Evolutionary conservation across 2,888 invertebrate species (phyloP).

Genomic region (Microplitis manilae): DNA sequence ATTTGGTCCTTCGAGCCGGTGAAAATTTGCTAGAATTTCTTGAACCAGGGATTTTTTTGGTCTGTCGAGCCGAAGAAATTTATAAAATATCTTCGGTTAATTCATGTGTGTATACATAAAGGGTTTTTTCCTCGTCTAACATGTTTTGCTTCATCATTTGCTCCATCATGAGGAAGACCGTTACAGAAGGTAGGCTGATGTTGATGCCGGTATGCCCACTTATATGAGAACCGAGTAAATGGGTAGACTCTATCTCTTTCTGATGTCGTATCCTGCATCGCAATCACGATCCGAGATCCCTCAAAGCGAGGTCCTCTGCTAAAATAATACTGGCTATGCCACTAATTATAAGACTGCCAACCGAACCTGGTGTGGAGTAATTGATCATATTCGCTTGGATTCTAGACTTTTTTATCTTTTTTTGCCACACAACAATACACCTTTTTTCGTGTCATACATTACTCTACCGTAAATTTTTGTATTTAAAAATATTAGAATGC

Average conservation of each 20-base stretch:
- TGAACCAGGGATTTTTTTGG: too few species aligned
- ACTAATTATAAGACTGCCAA: constrained; percentile 5
- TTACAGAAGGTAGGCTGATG: constrained; percentile 47
- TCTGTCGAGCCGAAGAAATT: too few species aligned
- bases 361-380: background rate
- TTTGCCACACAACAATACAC: too few species aligned
- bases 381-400: background rate
- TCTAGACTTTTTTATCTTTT: too few species aligned
- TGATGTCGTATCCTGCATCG: background rate
- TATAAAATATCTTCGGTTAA: too few species aligned
- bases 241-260: constrained; percentile 52
- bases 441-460: too few species aligned
- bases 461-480: too few species aligned
- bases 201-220: constrained; percentile 47
- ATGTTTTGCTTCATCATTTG: constrained; percentile 23
- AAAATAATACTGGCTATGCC: background rate
- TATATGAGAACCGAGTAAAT: constrained; percentile 57
- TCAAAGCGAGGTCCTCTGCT: background rate
- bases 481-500: too few species aligned
- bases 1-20: too few species aligned
- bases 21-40: too few species aligned
- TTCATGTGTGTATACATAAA: background rate
- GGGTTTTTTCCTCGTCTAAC: constrained; percentile 1
- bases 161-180: constrained; percentile 43
- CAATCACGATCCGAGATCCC: background rate